These are phyloP conservation scores for Ceratothoa steindachneri DNA, from an alignment of 2,888 invertebrate genomes.

Conservation along the genomic window DNA sequence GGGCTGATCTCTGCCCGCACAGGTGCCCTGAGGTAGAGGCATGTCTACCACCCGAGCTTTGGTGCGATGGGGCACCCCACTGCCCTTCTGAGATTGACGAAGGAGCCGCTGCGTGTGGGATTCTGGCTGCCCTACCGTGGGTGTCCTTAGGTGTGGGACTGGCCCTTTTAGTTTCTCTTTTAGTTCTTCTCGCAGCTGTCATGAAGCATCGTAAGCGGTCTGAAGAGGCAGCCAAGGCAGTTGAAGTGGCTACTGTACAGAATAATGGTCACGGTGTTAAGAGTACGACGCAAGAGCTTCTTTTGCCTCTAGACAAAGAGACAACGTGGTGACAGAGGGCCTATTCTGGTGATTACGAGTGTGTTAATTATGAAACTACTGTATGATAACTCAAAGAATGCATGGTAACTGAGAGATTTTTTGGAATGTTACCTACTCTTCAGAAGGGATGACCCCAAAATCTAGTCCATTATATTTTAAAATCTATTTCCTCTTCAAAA, in stretches of 20 bases:
- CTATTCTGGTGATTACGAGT: slow-evolving; percentile 48
- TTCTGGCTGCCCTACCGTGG: slow-evolving; percentile 39
- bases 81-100: slow-evolving; percentile 78
- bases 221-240: slow-evolving; percentile 25
- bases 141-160: slow-evolving; percentile 33
- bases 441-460: too few species aligned
- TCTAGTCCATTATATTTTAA: too few species aligned
- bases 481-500: too few species aligned
- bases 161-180: slow-evolving; percentile 27
- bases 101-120: slow-evolving; percentile 58
- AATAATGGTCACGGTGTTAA: slow-evolving; percentile 41
- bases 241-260: slow-evolving; percentile 25
- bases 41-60: slow-evolving; percentile 70
- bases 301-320: slow-evolving; percentile 57
- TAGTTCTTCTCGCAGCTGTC: slow-evolving; percentile 33
- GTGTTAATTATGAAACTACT: slow-evolving; percentile 50
- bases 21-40: slow-evolving; percentile 42
- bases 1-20: slow-evolving; percentile 40
- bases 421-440: too few species aligned
- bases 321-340: slow-evolving; percentile 67
- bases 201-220: slow-evolving; percentile 30
- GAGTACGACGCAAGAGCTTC: slow-evolving; percentile 35
- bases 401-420: too few species aligned
- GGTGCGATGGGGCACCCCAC: slow-evolving; percentile 74
- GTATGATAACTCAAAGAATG: slow-evolving; percentile 44